Percentiles rank a stretch among this genome's conserved stretches.
Conservation (phyloP, 2,797 vertebrate species). For the Lutjanus campechanus region DNA sequence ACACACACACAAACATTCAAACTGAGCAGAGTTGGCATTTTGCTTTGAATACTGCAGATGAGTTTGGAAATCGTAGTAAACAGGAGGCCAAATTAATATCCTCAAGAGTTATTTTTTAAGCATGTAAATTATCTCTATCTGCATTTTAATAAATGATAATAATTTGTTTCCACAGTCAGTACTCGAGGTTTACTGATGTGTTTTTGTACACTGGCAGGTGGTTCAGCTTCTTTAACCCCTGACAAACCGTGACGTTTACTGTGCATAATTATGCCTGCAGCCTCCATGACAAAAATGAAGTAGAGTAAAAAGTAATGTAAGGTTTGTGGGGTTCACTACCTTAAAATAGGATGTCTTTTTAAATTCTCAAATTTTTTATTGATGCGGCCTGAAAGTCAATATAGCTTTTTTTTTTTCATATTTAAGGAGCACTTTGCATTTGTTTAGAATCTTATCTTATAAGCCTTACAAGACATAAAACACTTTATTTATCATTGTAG, state of each 20-base stretch:
- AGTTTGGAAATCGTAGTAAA: slow-evolving; percentile 1
- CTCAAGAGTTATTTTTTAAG: slow-evolving; percentile 12
- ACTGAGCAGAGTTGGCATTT: slow-evolving; percentile 56
- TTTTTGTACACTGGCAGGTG: neutral
- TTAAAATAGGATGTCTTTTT: neutral
- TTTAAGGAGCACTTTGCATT: neutral
- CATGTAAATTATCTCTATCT: slow-evolving; percentile 13
- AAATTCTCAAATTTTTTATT: neutral
- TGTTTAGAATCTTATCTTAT: neutral
- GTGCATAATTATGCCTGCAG: neutral
- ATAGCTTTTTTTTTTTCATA: neutral
- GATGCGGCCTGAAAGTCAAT: neutral
- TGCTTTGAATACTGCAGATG: slow-evolving; percentile 18
- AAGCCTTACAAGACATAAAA: no score
- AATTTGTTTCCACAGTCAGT: neutral
- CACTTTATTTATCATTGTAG: no score
- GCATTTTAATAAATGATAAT: neutral
- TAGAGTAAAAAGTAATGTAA: neutral
- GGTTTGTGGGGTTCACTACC: neutral
- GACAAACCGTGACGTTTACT: neutral
- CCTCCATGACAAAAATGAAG: neutral
- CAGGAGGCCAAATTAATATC: slow-evolving; percentile 1
- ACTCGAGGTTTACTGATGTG: neutral
- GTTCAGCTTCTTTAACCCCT: neutral
- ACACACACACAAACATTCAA: slow-evolving; percentile 54